Base-by-base conservation (phyloP, 2,113 vertebrate species). In the Thamnophis sirtalis region DNA sequence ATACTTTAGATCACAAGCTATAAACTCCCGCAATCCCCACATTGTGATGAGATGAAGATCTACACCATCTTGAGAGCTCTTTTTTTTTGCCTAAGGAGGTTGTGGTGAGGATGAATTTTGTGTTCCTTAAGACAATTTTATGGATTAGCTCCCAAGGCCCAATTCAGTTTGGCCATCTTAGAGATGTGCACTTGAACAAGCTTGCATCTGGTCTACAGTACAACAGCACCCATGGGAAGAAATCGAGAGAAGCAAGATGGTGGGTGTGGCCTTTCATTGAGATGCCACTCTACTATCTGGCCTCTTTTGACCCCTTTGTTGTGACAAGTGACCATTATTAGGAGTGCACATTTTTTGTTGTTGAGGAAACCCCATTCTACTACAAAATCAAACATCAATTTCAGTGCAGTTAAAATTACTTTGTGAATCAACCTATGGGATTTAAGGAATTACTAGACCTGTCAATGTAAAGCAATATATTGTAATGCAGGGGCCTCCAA, bases 391-490 rank as follows among this genome's bases (percentile, higher is more conserved):
- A 84, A 89, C 48, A 10, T 28, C 24, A 26, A 60, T 60, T 33
- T 50, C 19, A 38, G 54, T 49, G 48, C 50, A 84, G 19, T 38
- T 49, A 50, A 50, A 51, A 50, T 51, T 80, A 38, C 73, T 80
- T n/a, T 49, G 50, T 24, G 54, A 51, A 92, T 49, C 24, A 49
- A 80, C 24, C 54, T 48, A 15, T 51, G 49, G 50, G n/a, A 19
- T 43, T 89, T n/a, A 28, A 28, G 24, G 0, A 5, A 9, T 0
- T 9, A 26, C 1, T 0, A 11, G 1, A 80, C 11, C 11, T 10
- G 26, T 48, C 0, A 0, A 33, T 8, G n/a, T n/a, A 22, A 11
- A 33, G 63, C 0, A 2, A 90, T 3, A 60, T 1, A 21, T 0
- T 68, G 28, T 68, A 15, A 15, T 68, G 4, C 63, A 68, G 13